phyloP scores from a whole-genome alignment of 2,888 invertebrate species.

The Imbricaverruca yamaguchii region DNA sequence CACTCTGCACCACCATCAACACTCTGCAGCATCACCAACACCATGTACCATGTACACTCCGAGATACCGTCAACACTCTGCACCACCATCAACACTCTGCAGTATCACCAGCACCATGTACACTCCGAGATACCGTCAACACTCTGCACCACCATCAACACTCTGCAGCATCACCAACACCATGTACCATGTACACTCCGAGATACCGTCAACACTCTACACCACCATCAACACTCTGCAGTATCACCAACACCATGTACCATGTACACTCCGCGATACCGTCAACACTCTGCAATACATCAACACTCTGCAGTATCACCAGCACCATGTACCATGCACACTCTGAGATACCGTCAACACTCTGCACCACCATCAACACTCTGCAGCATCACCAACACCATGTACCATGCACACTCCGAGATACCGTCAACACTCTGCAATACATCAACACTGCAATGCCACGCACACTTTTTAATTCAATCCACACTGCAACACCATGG shows the following conservation, averaged over 20 bases:
- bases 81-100: slow-evolving; percentile 18
- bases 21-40: slow-evolving; percentile 71
- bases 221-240: slow-evolving; percentile 41
- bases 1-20: slow-evolving; percentile 40
- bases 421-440: slow-evolving; percentile 51
- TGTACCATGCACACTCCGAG: no score
- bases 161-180: slow-evolving; percentile 71
- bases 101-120: no score
- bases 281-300: slow-evolving; percentile 56
- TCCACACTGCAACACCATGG: slow-evolving; percentile 45
- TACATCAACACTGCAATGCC: slow-evolving; percentile 62
- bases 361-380: slow-evolving; percentile 43
- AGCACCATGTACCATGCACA: slow-evolving; percentile 34
- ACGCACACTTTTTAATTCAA: no score
- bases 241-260: no score
- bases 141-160: slow-evolving; percentile 40
- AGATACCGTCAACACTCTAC: slow-evolving; percentile 64
- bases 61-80: slow-evolving; percentile 69
- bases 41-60: slow-evolving; percentile 42
- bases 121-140: slow-evolving; percentile 72
- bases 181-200: slow-evolving; percentile 46
- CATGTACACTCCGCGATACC: slow-evolving; percentile 36
- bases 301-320: slow-evolving; percentile 47
- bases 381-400: no score
- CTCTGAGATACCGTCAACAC: slow-evolving; percentile 71